Conservation (phyloP, 2,888 invertebrate species). For the Leptura quadrifasciata region DNA sequence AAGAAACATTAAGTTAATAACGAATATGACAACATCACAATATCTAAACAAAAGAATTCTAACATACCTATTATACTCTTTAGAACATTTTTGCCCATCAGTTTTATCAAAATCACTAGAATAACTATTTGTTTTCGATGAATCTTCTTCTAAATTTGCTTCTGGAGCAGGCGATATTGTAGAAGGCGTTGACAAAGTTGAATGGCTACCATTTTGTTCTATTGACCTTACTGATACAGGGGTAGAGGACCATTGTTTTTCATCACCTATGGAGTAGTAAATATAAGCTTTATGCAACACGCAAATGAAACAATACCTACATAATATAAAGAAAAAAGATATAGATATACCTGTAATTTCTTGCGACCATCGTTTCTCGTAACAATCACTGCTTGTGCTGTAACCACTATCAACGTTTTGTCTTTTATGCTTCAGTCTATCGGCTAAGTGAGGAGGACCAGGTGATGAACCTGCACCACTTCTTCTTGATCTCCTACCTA, state of each 20-base stretch:
- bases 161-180: conserved; percentile 77
- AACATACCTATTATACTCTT: conserved; percentile 54
- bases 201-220: conserved; percentile 68
- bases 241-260: conserved; percentile 68
- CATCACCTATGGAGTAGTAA: conserved; percentile 63
- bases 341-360: conserved; percentile 77
- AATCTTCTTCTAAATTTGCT: conserved; percentile 67
- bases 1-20: background rate
- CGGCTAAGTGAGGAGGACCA: conserved; percentile 70
- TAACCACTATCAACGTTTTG: conserved; percentile 94
- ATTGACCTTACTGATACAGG: conserved; percentile 62
- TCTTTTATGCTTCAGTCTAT: conserved; percentile 76
- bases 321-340: conserved; percentile 31
- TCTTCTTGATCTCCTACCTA: conserved; percentile 75
- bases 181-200: conserved; percentile 76
- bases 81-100: conserved; percentile 62
- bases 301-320: conserved; percentile 3
- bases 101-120: conserved; percentile 65
- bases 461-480: conserved; percentile 74
- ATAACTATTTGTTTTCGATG: conserved; percentile 58
- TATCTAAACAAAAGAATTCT: background rate
- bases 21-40: background rate
- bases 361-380: conserved; percentile 90
- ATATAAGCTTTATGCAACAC: background rate
- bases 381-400: conserved; percentile 88